Evolutionary conservation across 64 coral and sea anemone species (phyloP).

Genomic region (Actinia equina): DNA sequence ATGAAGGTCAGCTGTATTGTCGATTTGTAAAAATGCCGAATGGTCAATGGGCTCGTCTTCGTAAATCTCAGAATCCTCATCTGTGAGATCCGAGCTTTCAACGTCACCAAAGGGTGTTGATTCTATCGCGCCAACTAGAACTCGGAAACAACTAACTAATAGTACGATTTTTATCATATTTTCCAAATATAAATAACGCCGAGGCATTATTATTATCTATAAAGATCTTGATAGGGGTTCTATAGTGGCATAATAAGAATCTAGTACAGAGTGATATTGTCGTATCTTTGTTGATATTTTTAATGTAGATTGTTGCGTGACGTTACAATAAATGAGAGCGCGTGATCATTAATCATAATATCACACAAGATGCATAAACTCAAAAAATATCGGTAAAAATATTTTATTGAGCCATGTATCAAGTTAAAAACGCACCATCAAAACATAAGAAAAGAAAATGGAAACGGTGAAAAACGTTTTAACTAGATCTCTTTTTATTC

Average conservation of each 20-base stretch:
- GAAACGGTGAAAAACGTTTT: too few relatives aligned
- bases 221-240: too few relatives aligned
- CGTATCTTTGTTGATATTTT: neutral
- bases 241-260: neutral
- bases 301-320: neutral
- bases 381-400: too few relatives aligned
- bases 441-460: too few relatives aligned
- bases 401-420: too few relatives aligned
- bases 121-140: neutral
- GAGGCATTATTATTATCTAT: neutral
- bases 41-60: neutral
- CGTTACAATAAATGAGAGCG: neutral
- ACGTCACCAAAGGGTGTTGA: neutral
- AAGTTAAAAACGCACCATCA: too few relatives aligned
- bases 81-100: neutral
- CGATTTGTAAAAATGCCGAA: slow-evolving; percentile 19
- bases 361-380: neutral
- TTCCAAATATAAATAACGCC: neutral
- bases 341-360: neutral
- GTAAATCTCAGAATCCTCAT: neutral
- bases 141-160: neutral
- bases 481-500: too few relatives aligned
- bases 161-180: neutral
- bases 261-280: neutral
- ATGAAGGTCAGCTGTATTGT: neutral